Conservation (phyloP, 1,140 invertebrate species). For the Brachionus koreanus region DNA sequence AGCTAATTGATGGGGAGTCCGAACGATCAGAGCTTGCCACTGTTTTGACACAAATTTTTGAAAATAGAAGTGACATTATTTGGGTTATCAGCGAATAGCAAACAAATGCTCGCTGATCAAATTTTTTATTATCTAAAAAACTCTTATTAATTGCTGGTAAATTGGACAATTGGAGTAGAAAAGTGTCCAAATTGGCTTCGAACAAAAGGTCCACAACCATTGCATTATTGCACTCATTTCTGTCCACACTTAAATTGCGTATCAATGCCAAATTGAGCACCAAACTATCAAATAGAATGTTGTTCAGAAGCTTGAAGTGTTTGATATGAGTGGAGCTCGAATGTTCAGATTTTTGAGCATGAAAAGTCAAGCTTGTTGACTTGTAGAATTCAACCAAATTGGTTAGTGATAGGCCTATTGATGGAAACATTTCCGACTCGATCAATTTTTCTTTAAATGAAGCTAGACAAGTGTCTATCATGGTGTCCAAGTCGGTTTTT, state of each 20-base stretch:
- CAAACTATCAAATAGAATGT: constrained; percentile 1
- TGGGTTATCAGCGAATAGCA: background rate
- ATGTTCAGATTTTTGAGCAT: background rate
- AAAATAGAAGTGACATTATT: constrained; percentile 29
- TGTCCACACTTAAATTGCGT: background rate
- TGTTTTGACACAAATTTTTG: background rate
- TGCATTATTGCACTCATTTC: background rate
- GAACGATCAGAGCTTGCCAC: background rate
- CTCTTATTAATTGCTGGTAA: background rate
- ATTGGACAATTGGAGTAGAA: background rate
- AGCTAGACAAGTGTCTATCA: background rate
- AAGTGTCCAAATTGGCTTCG: background rate
- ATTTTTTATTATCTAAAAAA: constrained; percentile 19
- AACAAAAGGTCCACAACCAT: background rate
- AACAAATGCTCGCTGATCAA: constrained; percentile 11
- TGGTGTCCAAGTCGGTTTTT: background rate
- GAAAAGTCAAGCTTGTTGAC: background rate
- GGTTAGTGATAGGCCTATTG: background rate
- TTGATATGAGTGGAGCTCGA: background rate
- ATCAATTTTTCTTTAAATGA: constrained; percentile 22
- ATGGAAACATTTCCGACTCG: background rate
- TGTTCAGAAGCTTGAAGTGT: constrained; percentile 1
- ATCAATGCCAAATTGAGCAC: background rate
- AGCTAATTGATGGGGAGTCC: background rate
- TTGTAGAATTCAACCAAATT: constrained; percentile 2